These are phyloP conservation scores for Vombatus ursinus DNA, from an alignment of 2,113 vertebrate genomes.

Conservation along the genomic window DNA sequence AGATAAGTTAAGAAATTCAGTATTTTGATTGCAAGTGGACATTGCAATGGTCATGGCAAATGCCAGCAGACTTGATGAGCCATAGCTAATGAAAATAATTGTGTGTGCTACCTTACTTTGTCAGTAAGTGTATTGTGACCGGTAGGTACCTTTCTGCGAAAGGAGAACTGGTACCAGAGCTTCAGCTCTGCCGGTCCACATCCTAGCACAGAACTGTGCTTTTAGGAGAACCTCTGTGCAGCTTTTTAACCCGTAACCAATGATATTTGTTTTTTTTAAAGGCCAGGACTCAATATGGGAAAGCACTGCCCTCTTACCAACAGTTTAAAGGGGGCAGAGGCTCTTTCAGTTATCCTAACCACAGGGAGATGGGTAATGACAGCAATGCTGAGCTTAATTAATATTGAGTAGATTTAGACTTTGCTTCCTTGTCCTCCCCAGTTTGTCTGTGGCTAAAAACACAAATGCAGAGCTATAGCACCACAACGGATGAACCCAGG, in stretches of 20 bases:
- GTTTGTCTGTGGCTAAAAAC: too few relatives aligned
- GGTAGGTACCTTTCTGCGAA: background rate
- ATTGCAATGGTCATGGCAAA: background rate
- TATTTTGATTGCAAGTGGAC: background rate
- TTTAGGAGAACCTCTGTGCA: background rate
- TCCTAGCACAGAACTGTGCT: background rate
- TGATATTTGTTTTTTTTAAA: background rate
- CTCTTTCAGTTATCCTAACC: background rate
- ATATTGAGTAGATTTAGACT: background rate
- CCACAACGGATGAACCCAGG: background rate
- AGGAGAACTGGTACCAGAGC: background rate
- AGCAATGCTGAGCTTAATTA: background rate
- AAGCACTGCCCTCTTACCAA: background rate
- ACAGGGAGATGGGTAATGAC: rapidly evolving
- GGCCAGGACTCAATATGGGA: background rate
- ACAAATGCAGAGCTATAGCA: background rate
- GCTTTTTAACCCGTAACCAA: background rate
- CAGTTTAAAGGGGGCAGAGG: too few relatives aligned
- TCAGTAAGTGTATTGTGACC: background rate
- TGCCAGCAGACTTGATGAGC: background rate
- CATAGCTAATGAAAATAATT: background rate
- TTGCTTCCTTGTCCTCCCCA: background rate
- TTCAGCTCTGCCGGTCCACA: background rate
- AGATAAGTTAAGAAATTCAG: background rate
- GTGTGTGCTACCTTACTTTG: background rate